A percentile compares a stretch with the other conserved stretches of the same genome.
phyloP scores from a whole-genome alignment of 2,888 invertebrate species.

The Amorpha juglandis region DNA sequence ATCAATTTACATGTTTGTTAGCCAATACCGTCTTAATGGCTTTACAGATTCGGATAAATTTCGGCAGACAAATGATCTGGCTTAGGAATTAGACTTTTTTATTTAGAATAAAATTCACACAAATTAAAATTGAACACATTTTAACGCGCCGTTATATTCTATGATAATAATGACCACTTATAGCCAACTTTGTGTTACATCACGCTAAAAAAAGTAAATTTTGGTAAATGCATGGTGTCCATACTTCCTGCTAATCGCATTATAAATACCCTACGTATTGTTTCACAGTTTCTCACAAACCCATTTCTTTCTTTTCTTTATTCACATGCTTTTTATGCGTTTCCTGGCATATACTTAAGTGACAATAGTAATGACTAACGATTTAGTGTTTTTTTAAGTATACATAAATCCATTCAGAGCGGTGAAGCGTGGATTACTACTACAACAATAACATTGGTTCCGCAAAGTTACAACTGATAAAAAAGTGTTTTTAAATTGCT shows the following conservation, averaged over 20 bases:
- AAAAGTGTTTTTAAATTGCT: neutral
- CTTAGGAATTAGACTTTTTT: too few species aligned
- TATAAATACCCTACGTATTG: constrained; percentile 10
- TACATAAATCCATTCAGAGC: neutral
- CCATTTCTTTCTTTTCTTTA: constrained; percentile 10
- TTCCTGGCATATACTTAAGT: constrained; percentile 4
- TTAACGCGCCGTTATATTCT: too few species aligned
- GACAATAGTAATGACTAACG: constrained; percentile 1
- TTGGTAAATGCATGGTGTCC: neutral
- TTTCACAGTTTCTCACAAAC: constrained; percentile 1
- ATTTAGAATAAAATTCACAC: too few species aligned
- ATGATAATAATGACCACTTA: too few species aligned
- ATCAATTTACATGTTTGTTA: too few species aligned
- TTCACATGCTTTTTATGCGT: constrained; percentile 9
- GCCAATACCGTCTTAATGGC: too few species aligned
- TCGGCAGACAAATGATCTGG: too few species aligned
- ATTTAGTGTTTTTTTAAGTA: neutral
- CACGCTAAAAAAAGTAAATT: constrained; percentile 12
- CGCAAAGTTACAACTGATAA: neutral
- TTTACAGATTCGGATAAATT: too few species aligned
- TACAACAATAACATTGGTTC: neutral
- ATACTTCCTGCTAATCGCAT: constrained; percentile 5
- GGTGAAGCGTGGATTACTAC: constrained; percentile 9
- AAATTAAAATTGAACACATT: neutral
- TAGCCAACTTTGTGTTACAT: neutral